Conservation (phyloP, 2,797 vertebrate species). For the Myotis planiceps region DNA sequence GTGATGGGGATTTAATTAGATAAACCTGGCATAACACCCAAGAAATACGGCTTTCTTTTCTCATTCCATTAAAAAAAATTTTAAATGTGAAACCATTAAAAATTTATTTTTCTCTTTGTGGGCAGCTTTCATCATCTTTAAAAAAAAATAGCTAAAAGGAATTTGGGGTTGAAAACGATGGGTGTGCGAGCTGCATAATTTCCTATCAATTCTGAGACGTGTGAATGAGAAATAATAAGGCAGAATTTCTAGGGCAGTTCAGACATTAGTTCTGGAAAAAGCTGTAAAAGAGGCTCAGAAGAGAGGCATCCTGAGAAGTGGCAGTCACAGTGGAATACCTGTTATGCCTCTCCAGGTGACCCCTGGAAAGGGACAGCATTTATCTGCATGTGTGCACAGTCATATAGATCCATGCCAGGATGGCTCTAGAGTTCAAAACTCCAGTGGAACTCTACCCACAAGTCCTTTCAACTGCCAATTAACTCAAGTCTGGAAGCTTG, state of each 20-base stretch:
- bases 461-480: background rate
- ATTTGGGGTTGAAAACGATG: background rate
- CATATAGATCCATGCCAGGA: background rate
- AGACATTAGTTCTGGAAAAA: background rate
- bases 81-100: background rate
- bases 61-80: background rate
- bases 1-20: background rate
- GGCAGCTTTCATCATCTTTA: background rate
- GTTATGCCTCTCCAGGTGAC: background rate
- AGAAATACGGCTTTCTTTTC: background rate
- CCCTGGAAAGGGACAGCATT: background rate
- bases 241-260: background rate
- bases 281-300: background rate
- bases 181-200: background rate
- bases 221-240: background rate
- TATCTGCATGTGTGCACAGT: background rate
- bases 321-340: background rate
- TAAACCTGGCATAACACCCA: background rate
- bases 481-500: background rate
- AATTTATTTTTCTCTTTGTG: background rate
- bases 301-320: background rate
- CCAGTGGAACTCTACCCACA: constrained; percentile 24
- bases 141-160: background rate
- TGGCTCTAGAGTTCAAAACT: background rate
- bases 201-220: background rate